Evolutionary conservation across 1,140 invertebrate species (phyloP), one percentile per base, ranked within the genome.

Genomic region (Vanessa atalanta): DNA sequence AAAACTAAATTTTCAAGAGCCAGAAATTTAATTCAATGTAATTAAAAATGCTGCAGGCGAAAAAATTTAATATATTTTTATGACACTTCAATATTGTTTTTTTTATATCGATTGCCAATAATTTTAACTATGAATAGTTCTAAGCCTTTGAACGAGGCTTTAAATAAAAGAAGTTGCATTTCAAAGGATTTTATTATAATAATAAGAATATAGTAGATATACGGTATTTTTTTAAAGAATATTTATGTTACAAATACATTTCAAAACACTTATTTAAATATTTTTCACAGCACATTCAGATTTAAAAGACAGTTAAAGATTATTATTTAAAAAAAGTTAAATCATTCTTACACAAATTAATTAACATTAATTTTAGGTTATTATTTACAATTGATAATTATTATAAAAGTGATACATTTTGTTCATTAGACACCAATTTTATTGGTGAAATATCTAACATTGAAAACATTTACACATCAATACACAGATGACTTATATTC

Each of bases 281-380:
- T 71, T 23, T 57, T 64, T 71, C 71, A 72, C 65, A 72, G 71
- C 65, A 72, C 71, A 72, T 72, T 66, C 65, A 72, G 63, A 72
- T 67, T 65, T 43, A 67, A 72, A 51, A 72, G 23, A 57, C n/a
- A 60, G 55, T 57, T 57, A 60, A n/a, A 69, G 47, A 69, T 16
- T 43, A 69, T 13, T 57, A 26, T 69, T 57, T 53, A 69, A 57
- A 51, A 55, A 68, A 68, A 68, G n/a, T 14, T 43, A 57, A 57
- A 60, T 57, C 57, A 69, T 60, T 47, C 15, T 64, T 64, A 64
- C 61, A 37, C 37, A 64, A 43, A 64, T 47, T 64, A 64, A 63
- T 37, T 63, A 63, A 64, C 26, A 64, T 26, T 64, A 57, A 57
- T 13, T 13, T 12, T 64, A 53, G 26, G 3, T 13, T 11, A 64